Base-by-base conservation (phyloP, 2,888 invertebrate genomes). In the Ashinkailepas kermadecensis region DNA sequence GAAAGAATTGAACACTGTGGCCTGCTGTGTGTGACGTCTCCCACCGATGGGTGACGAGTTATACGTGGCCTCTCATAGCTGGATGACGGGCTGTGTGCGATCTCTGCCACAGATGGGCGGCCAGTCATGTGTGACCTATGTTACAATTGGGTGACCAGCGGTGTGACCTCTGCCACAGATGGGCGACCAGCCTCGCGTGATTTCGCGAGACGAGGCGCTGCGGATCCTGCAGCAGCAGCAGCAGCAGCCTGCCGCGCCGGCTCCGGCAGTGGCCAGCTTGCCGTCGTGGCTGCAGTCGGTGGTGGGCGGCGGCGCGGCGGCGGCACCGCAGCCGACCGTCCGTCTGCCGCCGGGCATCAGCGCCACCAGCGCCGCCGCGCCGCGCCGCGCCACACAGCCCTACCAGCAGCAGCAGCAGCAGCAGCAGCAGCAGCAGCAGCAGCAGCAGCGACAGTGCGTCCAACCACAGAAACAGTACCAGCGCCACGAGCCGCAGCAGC, bases 131-230 rank as follows among this genome's bases (percentile, higher is more conserved):
- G 39, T 39, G 39, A 39, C 39, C 39, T 39, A 1, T 39, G 39
- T 39, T 4, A 39, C 39, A 39, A 39, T 4, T 39, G 39, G 39
- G 39, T 39, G 39, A 39, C 39, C 39, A 39, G 39, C 39, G 39
- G 39, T 39, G 39, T 39, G 39, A 39, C 39, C 39, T 59, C 12
- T 59, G 15, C 59, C 12, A 15, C 59, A 59, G 59, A 67, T 67
- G 65, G 13, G n/a, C 15, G 79, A 39, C 12, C 58, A 58, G 58
- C 58, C 79, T 6, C 79, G 79, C 13, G 79, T 79, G 15, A 79
- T 79, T 25, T 79, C 79, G 23, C 79, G 79, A 8, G 79, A 79
- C 15, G 79, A 79, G 79, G 79, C 79, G 13, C 79, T 79, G 79
- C 57, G 58, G 15, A 79, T 79, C 59, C 23, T 79, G 58, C 58